A percentile compares a stretch with the other conserved stretches of the same genome.
These are phyloP conservation scores for Scleropages formosus DNA, from an alignment of 2,797 vertebrate genomes.

Conservation along the genomic window DNA sequence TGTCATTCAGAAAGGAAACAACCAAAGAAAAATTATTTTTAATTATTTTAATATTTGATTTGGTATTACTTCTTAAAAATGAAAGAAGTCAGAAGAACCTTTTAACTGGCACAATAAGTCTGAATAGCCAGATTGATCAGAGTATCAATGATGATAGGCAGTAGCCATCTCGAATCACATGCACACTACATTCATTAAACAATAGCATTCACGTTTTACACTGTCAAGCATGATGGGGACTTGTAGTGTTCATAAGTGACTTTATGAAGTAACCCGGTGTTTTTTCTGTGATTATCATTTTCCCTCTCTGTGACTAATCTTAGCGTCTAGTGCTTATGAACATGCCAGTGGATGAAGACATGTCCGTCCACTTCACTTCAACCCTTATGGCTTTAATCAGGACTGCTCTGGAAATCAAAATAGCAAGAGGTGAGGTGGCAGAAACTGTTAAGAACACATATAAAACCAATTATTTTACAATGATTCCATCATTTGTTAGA, in stretches of 20 bases:
- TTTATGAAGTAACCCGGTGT: conserved; percentile 46
- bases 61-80: not conserved
- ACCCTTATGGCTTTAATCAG: conserved; percentile 97
- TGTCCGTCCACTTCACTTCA: conserved; percentile 95
- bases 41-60: too few species aligned
- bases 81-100: not conserved
- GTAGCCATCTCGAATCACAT: not conserved
- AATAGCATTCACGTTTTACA: not conserved
- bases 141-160: not conserved
- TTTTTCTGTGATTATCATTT: not conserved
- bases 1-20: too few species aligned
- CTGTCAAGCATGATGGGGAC: not conserved
- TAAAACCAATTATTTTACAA: too few species aligned
- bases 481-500: too few species aligned
- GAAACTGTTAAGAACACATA: not conserved
- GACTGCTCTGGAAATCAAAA: conserved; percentile 95
- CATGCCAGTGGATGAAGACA: conserved; percentile 97
- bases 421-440: conserved; percentile 61
- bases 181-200: not conserved
- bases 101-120: not conserved
- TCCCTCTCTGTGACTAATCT: not conserved
- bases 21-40: too few species aligned
- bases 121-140: too few species aligned
- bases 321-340: conserved; percentile 99
- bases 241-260: conserved; percentile 8